phyloP scores from a whole-genome alignment of 2,797 vertebrate species.

The Pseudochaenichthys georgianus region DNA sequence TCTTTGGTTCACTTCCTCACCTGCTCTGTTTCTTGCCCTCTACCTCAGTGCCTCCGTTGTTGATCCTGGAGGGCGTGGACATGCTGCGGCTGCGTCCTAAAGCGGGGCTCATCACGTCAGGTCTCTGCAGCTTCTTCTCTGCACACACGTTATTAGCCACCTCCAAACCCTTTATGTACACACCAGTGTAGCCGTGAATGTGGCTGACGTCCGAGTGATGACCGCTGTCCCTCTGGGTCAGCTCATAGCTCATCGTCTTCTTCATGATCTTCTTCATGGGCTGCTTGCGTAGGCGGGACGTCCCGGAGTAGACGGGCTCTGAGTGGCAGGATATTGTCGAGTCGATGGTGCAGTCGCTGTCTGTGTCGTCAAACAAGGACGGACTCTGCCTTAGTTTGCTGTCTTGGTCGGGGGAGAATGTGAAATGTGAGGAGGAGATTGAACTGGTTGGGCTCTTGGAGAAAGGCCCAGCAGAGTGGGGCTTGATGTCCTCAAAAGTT shows the following conservation, averaged over 20 bases:
- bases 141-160: constrained; percentile 82
- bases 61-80: constrained; percentile 81
- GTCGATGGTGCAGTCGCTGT: constrained; percentile 86
- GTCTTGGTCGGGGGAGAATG: constrained; percentile 69
- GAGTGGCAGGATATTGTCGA: constrained; percentile 83
- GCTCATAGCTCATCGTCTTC: constrained; percentile 86
- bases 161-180: constrained; percentile 89
- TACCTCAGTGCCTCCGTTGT: constrained; percentile 69
- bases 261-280: constrained; percentile 91
- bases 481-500: constrained; percentile 70
- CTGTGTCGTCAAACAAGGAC: constrained; percentile 82
- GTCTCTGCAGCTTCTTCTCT: constrained; percentile 84
- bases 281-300: constrained; percentile 82
- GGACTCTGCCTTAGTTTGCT: constrained; percentile 69
- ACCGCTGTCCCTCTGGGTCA: constrained; percentile 58
- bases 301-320: constrained; percentile 79
- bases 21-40: constrained; percentile 83
- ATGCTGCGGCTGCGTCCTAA: constrained; percentile 85
- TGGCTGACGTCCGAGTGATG: constrained; percentile 77
- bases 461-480: constrained; percentile 66
- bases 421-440: constrained; percentile 69
- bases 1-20: constrained; percentile 65
- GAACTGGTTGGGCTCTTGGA: constrained; percentile 66
- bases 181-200: constrained; percentile 84
- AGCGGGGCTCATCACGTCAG: constrained; percentile 76